Evolutionary conservation across 2,113 vertebrate genomes (phyloP).

Genomic region (Coryphaenoides rupestris): DNA sequence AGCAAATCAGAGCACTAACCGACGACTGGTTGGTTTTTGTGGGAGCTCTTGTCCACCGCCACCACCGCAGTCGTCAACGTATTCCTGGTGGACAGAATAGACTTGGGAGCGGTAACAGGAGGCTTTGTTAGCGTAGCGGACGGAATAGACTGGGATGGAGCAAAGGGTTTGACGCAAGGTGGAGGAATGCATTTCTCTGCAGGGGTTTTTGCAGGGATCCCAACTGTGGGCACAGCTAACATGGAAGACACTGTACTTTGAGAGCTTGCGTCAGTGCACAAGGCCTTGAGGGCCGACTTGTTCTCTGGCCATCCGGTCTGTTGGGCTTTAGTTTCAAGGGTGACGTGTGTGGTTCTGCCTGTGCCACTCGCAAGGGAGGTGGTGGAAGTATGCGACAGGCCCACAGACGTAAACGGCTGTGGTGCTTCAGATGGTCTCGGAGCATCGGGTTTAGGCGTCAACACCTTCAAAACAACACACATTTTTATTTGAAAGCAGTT

Average conservation of each 20-base stretch:
- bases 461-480: conserved; percentile 27
- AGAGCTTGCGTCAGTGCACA: too few species aligned
- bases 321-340: too few species aligned
- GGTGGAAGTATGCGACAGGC: not conserved
- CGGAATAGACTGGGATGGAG: not conserved
- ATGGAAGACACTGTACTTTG: not conserved
- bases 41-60: not conserved
- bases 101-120: not conserved
- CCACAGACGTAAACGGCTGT: not conserved
- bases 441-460: not conserved
- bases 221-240: not conserved
- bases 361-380: not conserved
- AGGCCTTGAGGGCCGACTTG: not conserved
- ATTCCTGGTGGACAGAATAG: too few species aligned
- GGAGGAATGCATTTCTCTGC: not conserved
- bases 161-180: not conserved
- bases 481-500: too few species aligned
- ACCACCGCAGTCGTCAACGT: not conserved
- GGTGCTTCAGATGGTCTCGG: not conserved
- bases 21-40: conserved; percentile 8
- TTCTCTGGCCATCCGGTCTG: not conserved
- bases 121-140: not conserved
- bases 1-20: conserved; percentile 42
- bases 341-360: too few species aligned
- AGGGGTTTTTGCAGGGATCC: not conserved